phyloP scores from a whole-genome alignment of 2,113 vertebrate genomes.

The Antigone vipio region DNA sequence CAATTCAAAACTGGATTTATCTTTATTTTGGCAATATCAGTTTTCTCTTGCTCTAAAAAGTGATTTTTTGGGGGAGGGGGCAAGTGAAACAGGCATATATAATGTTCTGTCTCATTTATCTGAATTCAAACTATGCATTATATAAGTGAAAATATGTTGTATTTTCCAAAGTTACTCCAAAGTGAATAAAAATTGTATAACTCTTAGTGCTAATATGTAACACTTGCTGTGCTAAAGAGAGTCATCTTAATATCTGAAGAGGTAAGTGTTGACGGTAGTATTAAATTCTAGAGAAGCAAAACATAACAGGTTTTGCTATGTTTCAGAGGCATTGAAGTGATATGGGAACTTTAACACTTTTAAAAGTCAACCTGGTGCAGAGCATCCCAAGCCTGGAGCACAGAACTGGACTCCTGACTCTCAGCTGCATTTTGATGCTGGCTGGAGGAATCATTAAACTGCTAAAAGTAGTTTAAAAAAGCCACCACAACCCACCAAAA shows the following conservation, averaged over 20 bases:
- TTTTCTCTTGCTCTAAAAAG: background rate
- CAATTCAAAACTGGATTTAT: background rate
- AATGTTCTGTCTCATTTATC: background rate
- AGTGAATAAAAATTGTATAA: background rate
- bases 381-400: background rate
- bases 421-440: background rate
- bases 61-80: too few species aligned
- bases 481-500: background rate
- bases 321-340: background rate
- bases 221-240: background rate
- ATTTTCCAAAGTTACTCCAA: background rate
- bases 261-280: background rate
- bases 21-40: background rate
- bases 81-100: background rate
- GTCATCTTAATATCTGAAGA: background rate
- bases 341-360: background rate
- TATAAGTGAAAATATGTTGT: background rate
- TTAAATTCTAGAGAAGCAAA: background rate
- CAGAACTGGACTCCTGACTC: background rate
- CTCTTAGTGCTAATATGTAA: background rate
- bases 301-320: background rate
- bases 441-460: background rate
- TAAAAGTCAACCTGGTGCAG: rapidly evolving
- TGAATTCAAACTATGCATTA: background rate
- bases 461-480: background rate